Conservation (phyloP, 2,888 invertebrate species). For the Lasioglossum figueresi region DNA sequence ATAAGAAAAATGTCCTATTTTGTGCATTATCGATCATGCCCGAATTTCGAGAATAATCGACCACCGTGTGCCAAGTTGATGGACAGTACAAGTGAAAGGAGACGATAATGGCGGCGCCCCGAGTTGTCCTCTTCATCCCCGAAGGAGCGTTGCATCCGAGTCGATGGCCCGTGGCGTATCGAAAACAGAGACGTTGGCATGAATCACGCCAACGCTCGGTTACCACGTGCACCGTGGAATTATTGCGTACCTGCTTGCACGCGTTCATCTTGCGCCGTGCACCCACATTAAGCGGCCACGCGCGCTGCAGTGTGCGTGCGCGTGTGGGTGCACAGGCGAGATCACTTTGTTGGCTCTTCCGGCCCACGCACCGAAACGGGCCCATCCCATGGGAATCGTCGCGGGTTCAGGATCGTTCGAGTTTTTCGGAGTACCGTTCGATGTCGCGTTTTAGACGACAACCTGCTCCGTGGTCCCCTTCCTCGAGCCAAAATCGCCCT, state of each 20-base stretch:
- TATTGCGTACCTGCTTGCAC: conserved; percentile 64
- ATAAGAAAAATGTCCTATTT: too few species aligned
- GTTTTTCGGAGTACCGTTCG: conserved; percentile 29
- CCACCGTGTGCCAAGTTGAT: neutral
- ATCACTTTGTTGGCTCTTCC: conserved; percentile 52
- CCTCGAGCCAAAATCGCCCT: neutral
- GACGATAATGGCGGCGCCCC: neutral
- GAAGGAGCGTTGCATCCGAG: neutral
- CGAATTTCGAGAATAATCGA: neutral
- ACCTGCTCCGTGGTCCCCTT: neutral
- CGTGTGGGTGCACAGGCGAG: conserved; percentile 47
- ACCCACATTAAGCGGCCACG: conserved; percentile 45
- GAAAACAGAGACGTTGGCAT: conserved; percentile 50
- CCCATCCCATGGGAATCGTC: conserved; percentile 46
- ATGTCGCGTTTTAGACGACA: neutral
- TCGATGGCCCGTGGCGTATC: conserved; percentile 37
- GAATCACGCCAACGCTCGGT: conserved; percentile 55
- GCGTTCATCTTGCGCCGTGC: conserved; percentile 58
- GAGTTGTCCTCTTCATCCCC: conserved; percentile 5
- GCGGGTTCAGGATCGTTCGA: conserved; percentile 32
- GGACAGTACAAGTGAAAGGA: neutral
- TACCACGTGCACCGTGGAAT: conserved; percentile 56
- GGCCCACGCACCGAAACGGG: conserved; percentile 50
- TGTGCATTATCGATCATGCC: neutral
- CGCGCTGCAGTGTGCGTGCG: conserved; percentile 20